These are phyloP conservation scores for Muraenolepis orangiensis DNA, from an alignment of 2,797 vertebrate genomes.

Conservation along the genomic window DNA sequence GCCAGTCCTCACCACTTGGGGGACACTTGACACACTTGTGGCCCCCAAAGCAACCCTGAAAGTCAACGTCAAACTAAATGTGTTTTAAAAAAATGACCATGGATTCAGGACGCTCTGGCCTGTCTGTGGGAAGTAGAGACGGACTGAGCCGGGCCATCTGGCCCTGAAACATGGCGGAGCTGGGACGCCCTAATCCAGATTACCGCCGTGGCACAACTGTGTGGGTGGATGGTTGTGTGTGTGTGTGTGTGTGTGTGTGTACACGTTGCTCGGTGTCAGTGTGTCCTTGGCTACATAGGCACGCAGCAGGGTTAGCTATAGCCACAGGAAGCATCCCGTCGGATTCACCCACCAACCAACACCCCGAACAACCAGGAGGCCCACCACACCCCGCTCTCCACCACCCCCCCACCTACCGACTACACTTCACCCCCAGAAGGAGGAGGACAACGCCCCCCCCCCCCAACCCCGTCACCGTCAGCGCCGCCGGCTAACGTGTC, in stretches of 20 bases:
- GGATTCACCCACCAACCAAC: background rate
- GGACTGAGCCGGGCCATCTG: conserved; percentile 90
- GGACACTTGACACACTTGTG: no score
- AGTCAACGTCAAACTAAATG: conserved; percentile 7
- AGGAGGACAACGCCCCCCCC: background rate
- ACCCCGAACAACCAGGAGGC: conserved; percentile 38
- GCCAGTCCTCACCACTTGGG: no score
- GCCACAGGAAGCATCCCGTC: conserved; percentile 11
- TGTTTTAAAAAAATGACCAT: background rate
- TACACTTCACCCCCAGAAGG: no score
- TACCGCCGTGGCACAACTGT: conserved; percentile 76
- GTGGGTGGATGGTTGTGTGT: conserved; percentile 59
- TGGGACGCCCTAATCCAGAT: conserved; percentile 92
- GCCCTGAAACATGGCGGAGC: conserved; percentile 77
- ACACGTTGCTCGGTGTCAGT: conserved; percentile 72
- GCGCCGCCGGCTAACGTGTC: background rate
- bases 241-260: conserved; percentile 54
- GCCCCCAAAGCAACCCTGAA: conserved; percentile 8
- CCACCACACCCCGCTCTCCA: background rate
- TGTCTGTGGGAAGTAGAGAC: conserved; percentile 56
- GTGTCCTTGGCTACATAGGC: conserved; percentile 79
- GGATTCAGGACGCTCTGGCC: background rate
- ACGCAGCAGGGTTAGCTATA: conserved; percentile 71
- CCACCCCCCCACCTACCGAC: no score
- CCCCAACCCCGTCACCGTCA: background rate